Percentiles rank a stretch among this genome's conserved stretches.
phyloP scores from a whole-genome alignment of 2,113 vertebrate genomes.

The Tauraco erythrolophus region DNA sequence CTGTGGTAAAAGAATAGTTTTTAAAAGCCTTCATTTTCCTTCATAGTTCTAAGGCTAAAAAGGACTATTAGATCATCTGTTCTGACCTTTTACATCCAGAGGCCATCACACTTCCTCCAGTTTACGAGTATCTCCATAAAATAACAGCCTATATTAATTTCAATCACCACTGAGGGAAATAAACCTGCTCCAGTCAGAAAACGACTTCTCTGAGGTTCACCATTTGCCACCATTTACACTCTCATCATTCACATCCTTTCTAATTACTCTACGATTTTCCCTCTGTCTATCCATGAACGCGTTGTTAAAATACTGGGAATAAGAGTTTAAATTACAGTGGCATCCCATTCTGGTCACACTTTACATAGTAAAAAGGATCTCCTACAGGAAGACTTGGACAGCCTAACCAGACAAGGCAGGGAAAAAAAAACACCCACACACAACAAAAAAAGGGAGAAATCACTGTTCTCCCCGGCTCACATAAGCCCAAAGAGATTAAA shows the following conservation, averaged over 20 bases:
- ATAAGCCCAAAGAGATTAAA: neutral
- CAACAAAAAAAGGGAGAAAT: neutral
- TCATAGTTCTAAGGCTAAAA: conserved; percentile 33
- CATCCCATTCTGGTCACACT: neutral
- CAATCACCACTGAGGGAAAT: conserved; percentile 42
- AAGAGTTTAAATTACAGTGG: neutral
- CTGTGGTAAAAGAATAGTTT: neutral
- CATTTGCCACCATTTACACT: neutral
- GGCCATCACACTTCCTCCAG: conserved; percentile 45
- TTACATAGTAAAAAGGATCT: neutral
- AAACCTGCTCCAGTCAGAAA: conserved; percentile 15
- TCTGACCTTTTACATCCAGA: conserved; percentile 48
- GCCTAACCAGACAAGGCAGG: neutral
- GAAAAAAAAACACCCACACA: neutral
- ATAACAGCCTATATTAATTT: conserved; percentile 49
- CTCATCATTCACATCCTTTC: neutral
- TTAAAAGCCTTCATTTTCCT: conserved; percentile 28
- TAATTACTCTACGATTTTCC: neutral
- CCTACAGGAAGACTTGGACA: neutral
- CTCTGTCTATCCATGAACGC: neutral
- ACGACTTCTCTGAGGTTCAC: neutral
- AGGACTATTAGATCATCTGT: conserved; percentile 20
- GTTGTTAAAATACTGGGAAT: neutral
- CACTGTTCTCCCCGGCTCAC: neutral
- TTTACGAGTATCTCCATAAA: conserved; percentile 45